A percentile compares a stretch with the other conserved stretches of the same genome.
These are phyloP conservation scores for Acipenser ruthenus DNA, from an alignment of 2,797 vertebrate genomes.

Conservation along the genomic window DNA sequence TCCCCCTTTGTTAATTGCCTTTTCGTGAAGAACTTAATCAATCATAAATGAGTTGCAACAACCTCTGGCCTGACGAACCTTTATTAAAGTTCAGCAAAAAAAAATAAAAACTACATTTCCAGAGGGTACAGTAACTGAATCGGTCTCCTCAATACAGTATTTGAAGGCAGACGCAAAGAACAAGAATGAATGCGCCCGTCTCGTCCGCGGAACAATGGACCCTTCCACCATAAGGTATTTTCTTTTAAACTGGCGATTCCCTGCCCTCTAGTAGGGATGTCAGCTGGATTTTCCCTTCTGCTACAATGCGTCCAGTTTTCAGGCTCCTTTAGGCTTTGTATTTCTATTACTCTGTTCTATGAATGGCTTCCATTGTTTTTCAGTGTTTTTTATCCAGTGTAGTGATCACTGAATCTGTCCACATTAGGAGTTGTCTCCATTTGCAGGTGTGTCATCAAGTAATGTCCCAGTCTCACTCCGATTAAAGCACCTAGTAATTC, in stretches of 20 bases:
- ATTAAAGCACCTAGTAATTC: constrained; percentile 26
- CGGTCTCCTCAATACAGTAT: no score
- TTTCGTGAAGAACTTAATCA: no score
- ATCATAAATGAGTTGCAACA: no score
- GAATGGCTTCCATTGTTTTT: not conserved
- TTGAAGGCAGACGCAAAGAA: no score
- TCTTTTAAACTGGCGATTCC: no score
- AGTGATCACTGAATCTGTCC: constrained; percentile 18
- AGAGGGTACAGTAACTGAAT: no score
- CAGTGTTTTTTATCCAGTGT: not conserved
- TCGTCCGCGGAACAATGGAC: constrained; percentile 20
- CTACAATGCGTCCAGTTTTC: not conserved
- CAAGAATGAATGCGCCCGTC: constrained; percentile 20
- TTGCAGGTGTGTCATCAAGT: constrained; percentile 15
- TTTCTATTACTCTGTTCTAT: not conserved
- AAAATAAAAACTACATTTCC: no score
- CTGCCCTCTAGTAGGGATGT: not conserved
- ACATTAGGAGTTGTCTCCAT: constrained; percentile 19
- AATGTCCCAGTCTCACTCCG: constrained; percentile 17
- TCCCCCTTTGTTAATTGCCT: no score
- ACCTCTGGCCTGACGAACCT: no score
- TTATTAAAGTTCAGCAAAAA: no score
- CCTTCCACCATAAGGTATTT: not conserved
- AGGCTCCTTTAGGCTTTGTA: not conserved
- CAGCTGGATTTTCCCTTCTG: not conserved